Evolutionary conservation across 2,888 invertebrate species (phyloP), one percentile per base, ranked within the genome.

Genomic region (Lithophane ornitopus): DNA sequence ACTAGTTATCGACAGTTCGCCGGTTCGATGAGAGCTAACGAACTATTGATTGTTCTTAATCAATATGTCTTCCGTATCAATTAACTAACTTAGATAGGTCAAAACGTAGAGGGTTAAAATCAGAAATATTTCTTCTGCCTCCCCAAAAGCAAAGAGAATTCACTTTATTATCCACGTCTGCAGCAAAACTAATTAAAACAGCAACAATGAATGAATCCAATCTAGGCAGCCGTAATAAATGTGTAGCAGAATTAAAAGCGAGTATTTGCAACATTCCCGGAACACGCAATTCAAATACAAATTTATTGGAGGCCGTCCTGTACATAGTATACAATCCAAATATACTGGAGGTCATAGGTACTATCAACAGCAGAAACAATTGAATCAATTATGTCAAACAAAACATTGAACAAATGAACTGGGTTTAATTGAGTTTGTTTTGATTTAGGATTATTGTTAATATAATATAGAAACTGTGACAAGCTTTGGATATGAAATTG

Each of bases 111-210:
- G 2, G 19, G n/a, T 19, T 68, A 68, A 67, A 56, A 49, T 41
- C 4, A 14, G 12, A n/a, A 26, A 14, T 68, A 44, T 67, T 70
- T 19, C 22, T 39, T 52, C 4, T 14, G 16, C 19, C 26, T 52
- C 14, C 22, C 39, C n/a, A 74, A 81, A 46, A 76, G 28, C 34
- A 62, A 71, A 49, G 52, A 54, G 14, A 81, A 71, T 59, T 70
- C 14, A 54, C 52, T 68, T 39, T 69, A 58, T 69, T 72, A 63
- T 41, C 61, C 9, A 44, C 56, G 59, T 67, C 62, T 77, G 78
- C 82, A 85, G 56, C 52, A 61, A 71, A 83, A 77, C 81, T 83
- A 81, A 83, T 83, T 83, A 85, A 85, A 83, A 41, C 68, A 62
- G 68, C 59, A 81, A 76, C 82, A 82, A 81, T 72, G 70, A 76